Evolutionary conservation across 2,797 vertebrate genomes (phyloP).

Genomic region (Oceanodroma leucorhoa): DNA sequence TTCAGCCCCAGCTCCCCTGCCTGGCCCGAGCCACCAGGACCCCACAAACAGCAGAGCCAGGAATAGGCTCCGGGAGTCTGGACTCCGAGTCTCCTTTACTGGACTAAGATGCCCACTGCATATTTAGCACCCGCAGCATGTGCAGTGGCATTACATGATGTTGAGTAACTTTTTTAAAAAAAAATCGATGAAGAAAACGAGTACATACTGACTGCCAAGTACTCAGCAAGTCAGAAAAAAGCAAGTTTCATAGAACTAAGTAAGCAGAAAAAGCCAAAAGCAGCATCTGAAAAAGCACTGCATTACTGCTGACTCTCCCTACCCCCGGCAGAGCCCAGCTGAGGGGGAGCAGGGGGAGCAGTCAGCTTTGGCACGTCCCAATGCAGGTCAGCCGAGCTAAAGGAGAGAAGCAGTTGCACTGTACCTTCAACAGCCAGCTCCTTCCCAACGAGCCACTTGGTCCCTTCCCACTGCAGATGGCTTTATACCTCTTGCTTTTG

Average conservation of each 20-base stretch:
- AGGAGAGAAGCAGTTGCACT: background rate
- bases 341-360: background rate
- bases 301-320: background rate
- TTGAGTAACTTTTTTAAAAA: background rate
- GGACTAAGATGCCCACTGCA: background rate
- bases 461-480: conserved; percentile 52
- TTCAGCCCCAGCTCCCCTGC: background rate
- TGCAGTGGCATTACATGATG: background rate
- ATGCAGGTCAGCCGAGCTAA: background rate
- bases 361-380: background rate
- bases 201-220: background rate
- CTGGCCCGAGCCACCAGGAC: background rate
- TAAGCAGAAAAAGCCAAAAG: background rate
- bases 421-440: background rate
- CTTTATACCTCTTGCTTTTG: conserved; percentile 4
- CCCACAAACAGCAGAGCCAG: background rate
- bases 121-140: background rate
- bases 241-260: background rate
- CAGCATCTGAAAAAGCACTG: background rate
- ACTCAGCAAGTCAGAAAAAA: background rate
- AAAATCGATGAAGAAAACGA: background rate
- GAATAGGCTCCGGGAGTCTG: background rate
- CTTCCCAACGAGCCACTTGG: background rate
- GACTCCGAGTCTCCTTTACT: accelerated
- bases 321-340: background rate